Evolutionary conservation across 2,113 vertebrate genomes (phyloP).

Genomic region (Chloroceryle aenea): DNA sequence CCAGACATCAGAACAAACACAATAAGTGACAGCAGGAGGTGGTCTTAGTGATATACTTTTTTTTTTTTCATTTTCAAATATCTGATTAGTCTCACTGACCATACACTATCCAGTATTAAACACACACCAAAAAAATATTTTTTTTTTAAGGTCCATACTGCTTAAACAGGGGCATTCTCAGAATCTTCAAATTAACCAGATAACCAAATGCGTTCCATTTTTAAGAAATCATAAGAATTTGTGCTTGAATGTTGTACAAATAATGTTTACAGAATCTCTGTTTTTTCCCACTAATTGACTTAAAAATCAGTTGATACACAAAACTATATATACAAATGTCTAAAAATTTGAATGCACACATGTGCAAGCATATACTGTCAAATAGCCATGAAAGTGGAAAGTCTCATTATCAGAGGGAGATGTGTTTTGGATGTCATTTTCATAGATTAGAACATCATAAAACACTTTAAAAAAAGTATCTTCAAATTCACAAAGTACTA

Average conservation of each 20-base stretch:
- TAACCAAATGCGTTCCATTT: neutral
- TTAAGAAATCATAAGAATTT: neutral
- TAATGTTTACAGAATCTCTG: fast-evolving
- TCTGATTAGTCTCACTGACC: neutral
- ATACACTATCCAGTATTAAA: neutral
- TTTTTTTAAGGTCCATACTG: neutral
- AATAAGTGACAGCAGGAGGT: neutral
- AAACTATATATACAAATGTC: neutral
- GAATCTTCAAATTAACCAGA: neutral
- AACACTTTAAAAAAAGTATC: neutral
- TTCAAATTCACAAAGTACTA: neutral
- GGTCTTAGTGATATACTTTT: neutral
- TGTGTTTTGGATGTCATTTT: neutral
- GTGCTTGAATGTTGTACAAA: neutral
- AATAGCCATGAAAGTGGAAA: neutral
- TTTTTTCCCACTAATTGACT: neutral
- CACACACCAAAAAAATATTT: neutral
- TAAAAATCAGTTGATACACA: neutral
- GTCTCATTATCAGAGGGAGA: neutral
- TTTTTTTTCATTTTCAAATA: neutral
- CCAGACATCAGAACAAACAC: neutral
- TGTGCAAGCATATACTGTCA: fast-evolving
- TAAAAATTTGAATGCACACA: neutral
- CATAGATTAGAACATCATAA: neutral
- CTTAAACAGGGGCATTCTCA: neutral